A percentile compares a stretch with the other conserved stretches of the same genome.
Evolutionary conservation across 2,797 vertebrate genomes (phyloP).

Genomic region (Eospalax fontanierii): DNA sequence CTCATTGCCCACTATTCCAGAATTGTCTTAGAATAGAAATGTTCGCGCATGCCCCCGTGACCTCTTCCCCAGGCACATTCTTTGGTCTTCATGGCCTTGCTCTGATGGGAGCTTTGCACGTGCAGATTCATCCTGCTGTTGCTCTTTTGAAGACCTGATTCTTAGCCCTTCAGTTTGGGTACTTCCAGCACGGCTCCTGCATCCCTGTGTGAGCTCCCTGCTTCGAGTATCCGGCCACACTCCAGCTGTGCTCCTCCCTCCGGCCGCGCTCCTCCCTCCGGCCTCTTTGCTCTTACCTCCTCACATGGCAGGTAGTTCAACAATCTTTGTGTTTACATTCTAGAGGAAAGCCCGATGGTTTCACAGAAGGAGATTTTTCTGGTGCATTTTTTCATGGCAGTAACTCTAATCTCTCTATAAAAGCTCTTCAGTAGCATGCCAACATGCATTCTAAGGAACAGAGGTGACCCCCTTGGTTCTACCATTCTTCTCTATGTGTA

Average conservation of each 20-base stretch:
- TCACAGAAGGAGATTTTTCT: neutral
- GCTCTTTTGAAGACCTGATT: neutral
- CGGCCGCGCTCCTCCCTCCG: neutral
- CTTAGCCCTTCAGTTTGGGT: neutral
- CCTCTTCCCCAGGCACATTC: neutral
- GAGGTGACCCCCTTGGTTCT: neutral
- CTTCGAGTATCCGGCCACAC: neutral
- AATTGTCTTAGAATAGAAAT: conserved; percentile 1
- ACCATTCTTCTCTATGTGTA: neutral
- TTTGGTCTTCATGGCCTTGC: neutral
- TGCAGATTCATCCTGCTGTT: neutral
- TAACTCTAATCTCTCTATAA: neutral
- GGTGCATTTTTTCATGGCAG: neutral
- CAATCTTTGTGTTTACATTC: neutral
- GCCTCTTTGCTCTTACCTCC: neutral
- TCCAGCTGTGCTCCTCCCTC: neutral
- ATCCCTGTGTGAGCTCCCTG: neutral
- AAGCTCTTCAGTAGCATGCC: neutral
- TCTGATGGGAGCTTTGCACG: neutral
- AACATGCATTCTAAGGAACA: neutral
- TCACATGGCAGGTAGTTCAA: neutral
- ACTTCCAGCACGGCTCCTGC: neutral
- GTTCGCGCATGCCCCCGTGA: neutral
- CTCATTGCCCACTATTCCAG: neutral
- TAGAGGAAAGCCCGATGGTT: neutral